Evolutionary conservation across 2,113 vertebrate species (phyloP), one percentile per base, ranked within the genome.

Genomic region (Neotragus moschatus): DNA sequence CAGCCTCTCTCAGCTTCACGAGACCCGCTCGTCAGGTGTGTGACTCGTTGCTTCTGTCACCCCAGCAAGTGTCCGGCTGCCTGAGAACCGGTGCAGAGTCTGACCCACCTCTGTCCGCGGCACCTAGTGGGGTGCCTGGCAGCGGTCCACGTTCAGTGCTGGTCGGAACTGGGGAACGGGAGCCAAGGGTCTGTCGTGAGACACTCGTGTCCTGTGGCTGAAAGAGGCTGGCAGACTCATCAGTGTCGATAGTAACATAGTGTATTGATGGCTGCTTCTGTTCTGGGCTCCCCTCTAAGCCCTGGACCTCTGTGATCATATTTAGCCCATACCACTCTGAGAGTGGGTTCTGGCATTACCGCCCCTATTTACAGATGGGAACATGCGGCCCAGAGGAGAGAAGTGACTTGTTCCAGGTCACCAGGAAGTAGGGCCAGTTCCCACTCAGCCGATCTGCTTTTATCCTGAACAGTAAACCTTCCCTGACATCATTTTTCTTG

Each of bases 191-290:
- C 51, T 43, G 9, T 15, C 1, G 21, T 6, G 19, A n/a, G 49
- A 8, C 21, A 14, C 55, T 53, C 23, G 2, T 7, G 6, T 66
- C 6, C 23, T 82, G 75, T 13, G 12, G 19, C 39, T 21, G 2
- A 16, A 77, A 63, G 73, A 14, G 66, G 1, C 45, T 28, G 16
- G 63, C 4, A 16, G 1, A 10, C 7, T 12, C 16, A 10, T 14
- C 9, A 0, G 3, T 15, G 1, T 10, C 43, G 11, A 0, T 2
- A 5, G 19, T 8, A 2, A 6, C 6, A 1, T 8, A 5, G 53
- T 56, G 5, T 60, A 26, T 21, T 13, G 66, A 14, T 43, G 3
- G 19, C 45, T 19, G 19, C 19, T 61, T 90, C 63, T 36, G 17
- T 8, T n/a, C n/a, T 13, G 21, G 47, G 49, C 51, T 39, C 23